These are phyloP conservation scores for Dinoponera quadriceps DNA, from an alignment of 1,140 invertebrate species.

Conservation along the genomic window DNA sequence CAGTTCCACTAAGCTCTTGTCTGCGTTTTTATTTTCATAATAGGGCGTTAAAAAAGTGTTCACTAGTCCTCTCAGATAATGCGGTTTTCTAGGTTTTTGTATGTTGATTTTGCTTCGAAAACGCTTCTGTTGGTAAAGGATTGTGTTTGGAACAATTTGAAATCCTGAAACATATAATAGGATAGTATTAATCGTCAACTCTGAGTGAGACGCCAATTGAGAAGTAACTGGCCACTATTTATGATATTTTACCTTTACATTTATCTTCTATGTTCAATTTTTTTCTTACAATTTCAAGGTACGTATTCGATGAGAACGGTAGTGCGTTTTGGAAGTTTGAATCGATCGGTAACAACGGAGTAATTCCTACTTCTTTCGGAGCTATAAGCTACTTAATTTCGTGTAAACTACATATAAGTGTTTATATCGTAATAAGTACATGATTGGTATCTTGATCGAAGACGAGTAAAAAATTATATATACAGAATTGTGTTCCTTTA, in stretches of 20 bases:
- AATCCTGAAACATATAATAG: constrained; percentile 76
- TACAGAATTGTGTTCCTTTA: constrained; percentile 74
- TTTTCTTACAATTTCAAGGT: constrained; percentile 12
- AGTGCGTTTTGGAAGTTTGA: constrained; percentile 32
- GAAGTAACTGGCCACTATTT: background rate
- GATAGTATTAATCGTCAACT: constrained; percentile 21
- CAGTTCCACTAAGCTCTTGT: constrained; percentile 76
- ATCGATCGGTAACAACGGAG: constrained; percentile 39
- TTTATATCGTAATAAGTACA: constrained; percentile 77
- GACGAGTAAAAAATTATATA: constrained; percentile 82
- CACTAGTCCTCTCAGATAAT: constrained; percentile 88
- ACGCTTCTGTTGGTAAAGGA: constrained; percentile 87
- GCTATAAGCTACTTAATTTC: constrained; percentile 47
- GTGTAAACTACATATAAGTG: constrained; percentile 54
- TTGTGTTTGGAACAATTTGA: constrained; percentile 74
- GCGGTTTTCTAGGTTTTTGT: constrained; percentile 89
- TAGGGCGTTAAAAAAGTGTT: constrained; percentile 88
- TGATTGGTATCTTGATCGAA: constrained; percentile 69
- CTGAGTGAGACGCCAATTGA: background rate
- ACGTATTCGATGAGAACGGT: background rate
- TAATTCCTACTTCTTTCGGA: constrained; percentile 34
- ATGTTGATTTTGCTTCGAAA: constrained; percentile 91
- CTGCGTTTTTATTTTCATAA: constrained; percentile 83
- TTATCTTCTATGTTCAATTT: constrained; percentile 33
- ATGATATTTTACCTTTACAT: background rate